Conservation (phyloP, 35 echinoderm and acorn worm species). For the Stichopus chloronotus region DNA sequence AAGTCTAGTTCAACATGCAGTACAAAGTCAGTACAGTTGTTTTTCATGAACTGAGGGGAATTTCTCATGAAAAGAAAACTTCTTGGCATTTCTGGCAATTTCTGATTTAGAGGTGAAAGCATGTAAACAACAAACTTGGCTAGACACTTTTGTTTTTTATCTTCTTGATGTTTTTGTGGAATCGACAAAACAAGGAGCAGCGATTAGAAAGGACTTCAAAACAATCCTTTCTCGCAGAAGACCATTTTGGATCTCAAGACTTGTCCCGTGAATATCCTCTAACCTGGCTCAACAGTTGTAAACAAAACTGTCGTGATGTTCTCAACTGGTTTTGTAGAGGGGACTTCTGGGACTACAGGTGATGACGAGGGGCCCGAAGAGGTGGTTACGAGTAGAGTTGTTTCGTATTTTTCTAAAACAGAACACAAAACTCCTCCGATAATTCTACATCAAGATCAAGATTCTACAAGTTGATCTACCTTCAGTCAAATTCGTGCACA, state of each 20-base stretch:
- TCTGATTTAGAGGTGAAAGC: too few relatives aligned
- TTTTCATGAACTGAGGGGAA: too few relatives aligned
- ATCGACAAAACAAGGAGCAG: too few relatives aligned
- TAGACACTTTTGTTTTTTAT: too few relatives aligned
- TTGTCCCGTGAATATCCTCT: neutral
- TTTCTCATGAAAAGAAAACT: too few relatives aligned
- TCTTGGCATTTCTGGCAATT: too few relatives aligned
- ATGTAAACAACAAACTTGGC: too few relatives aligned
- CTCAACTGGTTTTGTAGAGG: conserved; percentile 33
- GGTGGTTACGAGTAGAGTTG: neutral
- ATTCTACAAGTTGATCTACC: neutral
- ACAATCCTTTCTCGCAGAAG: neutral
- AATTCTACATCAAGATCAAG: neutral
- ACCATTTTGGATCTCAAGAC: neutral
- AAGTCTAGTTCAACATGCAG: too few relatives aligned
- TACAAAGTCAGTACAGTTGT: too few relatives aligned
- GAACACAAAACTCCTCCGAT: neutral
- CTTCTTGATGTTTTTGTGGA: too few relatives aligned
- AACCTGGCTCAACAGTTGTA: conserved; percentile 23
- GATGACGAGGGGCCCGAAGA: conserved; percentile 10
- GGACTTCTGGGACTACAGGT: neutral
- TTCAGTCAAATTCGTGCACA: too few relatives aligned
- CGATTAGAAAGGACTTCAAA: too few relatives aligned
- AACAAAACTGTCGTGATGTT: conserved; percentile 20
- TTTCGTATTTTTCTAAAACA: conserved; percentile 30